Conservation (phyloP, 2,888 invertebrate species). For the Limnephilus marmoratus region DNA sequence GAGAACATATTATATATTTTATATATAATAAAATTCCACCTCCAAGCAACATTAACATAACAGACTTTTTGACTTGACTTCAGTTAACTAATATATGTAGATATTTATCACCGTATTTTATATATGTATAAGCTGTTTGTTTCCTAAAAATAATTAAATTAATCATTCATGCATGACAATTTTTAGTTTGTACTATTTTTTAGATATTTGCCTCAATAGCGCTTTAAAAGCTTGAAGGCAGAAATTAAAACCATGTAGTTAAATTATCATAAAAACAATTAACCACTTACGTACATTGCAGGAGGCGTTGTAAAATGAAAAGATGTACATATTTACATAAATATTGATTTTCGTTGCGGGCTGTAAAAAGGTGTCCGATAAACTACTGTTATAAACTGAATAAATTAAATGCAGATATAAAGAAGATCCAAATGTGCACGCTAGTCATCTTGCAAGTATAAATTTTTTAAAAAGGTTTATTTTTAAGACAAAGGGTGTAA, state of each 20-base stretch:
- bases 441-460: no score
- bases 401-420: not conserved
- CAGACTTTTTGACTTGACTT: no score
- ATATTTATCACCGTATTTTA: no score
- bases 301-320: not conserved
- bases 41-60: no score
- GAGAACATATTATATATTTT: no score
- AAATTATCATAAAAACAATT: not conserved
- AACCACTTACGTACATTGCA: not conserved
- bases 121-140: no score
- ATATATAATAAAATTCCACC: no score
- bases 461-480: no score
- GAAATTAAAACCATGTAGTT: not conserved
- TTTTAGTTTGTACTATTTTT: no score
- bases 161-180: no score
- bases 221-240: not conserved
- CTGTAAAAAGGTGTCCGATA: not conserved
- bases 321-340: not conserved
- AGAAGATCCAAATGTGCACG: not conserved
- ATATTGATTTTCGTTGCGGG: not conserved
- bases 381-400: not conserved
- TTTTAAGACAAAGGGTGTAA: not conserved
- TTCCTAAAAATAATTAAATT: no score
- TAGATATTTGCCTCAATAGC: not conserved
- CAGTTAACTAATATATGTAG: no score